Base-by-base conservation (phyloP, 2,113 vertebrate species). In the Camelus bactrianus region DNA sequence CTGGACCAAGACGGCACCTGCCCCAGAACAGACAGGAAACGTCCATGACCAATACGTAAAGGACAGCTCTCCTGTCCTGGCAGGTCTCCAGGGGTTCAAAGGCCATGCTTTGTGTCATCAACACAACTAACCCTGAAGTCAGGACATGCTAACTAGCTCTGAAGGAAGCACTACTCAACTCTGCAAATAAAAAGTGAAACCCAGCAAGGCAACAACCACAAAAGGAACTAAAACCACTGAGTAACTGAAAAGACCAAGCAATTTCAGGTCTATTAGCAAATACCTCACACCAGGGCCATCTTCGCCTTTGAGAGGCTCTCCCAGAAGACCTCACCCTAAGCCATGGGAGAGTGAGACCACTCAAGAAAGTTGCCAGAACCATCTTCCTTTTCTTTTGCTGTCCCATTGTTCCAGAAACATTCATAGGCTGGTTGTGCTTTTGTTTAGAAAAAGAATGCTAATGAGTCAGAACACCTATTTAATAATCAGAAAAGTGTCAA, bases 361-460 rank as follows among this genome's bases (percentile, higher is more conserved):
- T 91, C 24, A 30, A 54, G 48, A 67, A 70, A 42, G 38, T 4
- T 28, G 50, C 58, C 3, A 19, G 24, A 72, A 56, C 42, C 54
- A 67, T 13, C n/a, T 35, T 54, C 60, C 58, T 15, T 42, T 70
- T 80, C 32, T 80, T 50, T 38, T 42, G 28, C 79, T 46, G 22
- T 12, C 38, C 28, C 82, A n/a, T n/a, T 54, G 24, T 58, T 67
- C 75, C 69, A 84, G 88, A 72, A 75, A 67, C 81, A 96, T 10
- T 30, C 72, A 54, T 67, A 22, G n/a, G 4, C 19, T 56, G 7
- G 24, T 22, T 50, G 60, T 50, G 11, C 69, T 54, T 73, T 93
- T 91, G 73, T 95, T 97, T 91, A 94, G 70, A 75, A 89, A 76
- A 48, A 81, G 24, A 72, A 95, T 15, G 56, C 20, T 58, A 88